Conservation (phyloP, 2,113 vertebrate genomes). For the Calonectris borealis region DNA sequence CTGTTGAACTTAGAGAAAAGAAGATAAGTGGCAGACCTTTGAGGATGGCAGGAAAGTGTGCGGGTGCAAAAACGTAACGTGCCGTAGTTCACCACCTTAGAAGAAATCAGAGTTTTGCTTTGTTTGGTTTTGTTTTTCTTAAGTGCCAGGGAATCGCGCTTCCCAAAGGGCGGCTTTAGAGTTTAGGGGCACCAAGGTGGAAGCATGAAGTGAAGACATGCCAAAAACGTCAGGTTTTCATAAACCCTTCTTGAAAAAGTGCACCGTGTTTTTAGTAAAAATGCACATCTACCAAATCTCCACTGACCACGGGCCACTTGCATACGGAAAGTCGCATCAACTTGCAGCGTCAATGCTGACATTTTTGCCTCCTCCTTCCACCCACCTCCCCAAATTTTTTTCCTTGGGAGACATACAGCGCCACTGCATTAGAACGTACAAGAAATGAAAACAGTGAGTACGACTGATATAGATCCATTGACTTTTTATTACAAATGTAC, state of each 20-base stretch:
- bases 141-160: not conserved
- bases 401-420: constrained; percentile 66
- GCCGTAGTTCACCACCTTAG: not conserved
- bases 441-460: constrained; percentile 84
- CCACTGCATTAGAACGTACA: constrained; percentile 71
- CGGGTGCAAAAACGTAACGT: not conserved
- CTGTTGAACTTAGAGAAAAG: not conserved
- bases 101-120: not conserved
- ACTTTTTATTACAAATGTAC: constrained; percentile 84
- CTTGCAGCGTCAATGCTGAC: constrained; percentile 30
- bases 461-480: constrained; percentile 80
- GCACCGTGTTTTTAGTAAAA: not conserved
- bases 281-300: constrained; percentile 64
- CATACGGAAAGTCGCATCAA: not conserved
- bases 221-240: constrained; percentile 2
- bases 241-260: constrained; percentile 1
- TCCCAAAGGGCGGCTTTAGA: not conserved
- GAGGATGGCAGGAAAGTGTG: not conserved
- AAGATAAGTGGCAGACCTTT: not conserved
- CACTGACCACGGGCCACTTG: constrained; percentile 59
- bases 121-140: not conserved
- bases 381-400: constrained; percentile 62
- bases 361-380: constrained; percentile 61
- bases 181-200: not conserved
- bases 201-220: constrained; percentile 3